Base-by-base conservation (phyloP, 2,888 invertebrate genomes). In the Scaptomyza caliginosa region DNA sequence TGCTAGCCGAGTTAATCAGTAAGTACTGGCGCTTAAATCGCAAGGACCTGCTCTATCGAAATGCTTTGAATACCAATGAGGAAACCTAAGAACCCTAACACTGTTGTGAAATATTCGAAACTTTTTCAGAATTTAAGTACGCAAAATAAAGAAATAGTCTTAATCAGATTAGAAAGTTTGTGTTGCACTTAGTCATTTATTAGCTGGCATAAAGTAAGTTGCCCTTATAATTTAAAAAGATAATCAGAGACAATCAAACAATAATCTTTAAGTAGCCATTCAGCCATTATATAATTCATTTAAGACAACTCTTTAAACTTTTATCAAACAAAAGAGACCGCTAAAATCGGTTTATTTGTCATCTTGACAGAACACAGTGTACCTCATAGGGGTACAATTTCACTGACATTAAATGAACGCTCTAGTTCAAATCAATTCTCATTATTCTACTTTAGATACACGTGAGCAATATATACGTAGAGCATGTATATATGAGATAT, bases 261-360 rank as follows among this genome's bases (percentile, higher is more conserved):
- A 24, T 36, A 42, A 26, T 11, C 43, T 30, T 45, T 48, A 63
- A 39, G 56, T 39, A 68, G 52, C 4, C 45, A 21, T 42, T 51
- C 16, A 17, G 11, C 7, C 38, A 42, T 48, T 7, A 13, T 42
- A 42, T 50, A 38, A 58, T 32, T 50, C 16, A 28, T 5, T 43
- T 42, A 17, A 16, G 21, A 11, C 0, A 13, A 11, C 34, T 34
- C 23, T 48, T 16, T 5, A 28, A 46, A 17, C 32, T 39, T 48
- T 75, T 51, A 78, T 78, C 50, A 45, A 23, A 50, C 48, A 68
- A 72, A 81, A 49, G 55, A 63, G 23, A 24, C 81, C 75, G 78
- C 63, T 43, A 36, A 49, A 72, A 46, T 49, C 28, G 45, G 23
- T 56, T 50, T 45, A 38, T 48, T 46, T 43, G 55, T 17, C 34